Evolutionary conservation across 1,140 invertebrate genomes (phyloP), one percentile per base, ranked within the genome.

Genomic region (Camponotus vicinus): DNA sequence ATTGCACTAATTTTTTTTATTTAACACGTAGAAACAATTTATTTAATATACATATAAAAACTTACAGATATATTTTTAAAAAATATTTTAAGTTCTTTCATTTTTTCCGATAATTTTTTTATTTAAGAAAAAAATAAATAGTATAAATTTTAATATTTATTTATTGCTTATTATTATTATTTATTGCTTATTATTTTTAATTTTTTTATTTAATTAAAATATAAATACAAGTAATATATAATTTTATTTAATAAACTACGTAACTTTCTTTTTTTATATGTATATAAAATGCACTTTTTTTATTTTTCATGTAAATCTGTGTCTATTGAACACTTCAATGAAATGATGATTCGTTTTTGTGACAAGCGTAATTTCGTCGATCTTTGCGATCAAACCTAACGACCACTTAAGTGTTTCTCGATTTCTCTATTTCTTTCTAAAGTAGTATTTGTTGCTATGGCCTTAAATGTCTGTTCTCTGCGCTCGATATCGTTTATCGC

Each of bases 331-430:
- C 32, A 32, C 37, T 57, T 63, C 42, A 37, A 61, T 40, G 27
- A 27, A 27, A 27, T 27, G 27, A 27, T 27, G 1, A 71, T 13
- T 49, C 40, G 40, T 75, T 75, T 75, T 55, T 34, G 66, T n/a
- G 40, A 83, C 79, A 83, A 85, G 40, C 71, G 82, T 66, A 78
- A 85, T 78, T 85, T 78, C 8, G 63, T 55, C 59, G 82, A 66
- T 85, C 37, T 32, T 78, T 32, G 63, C 45, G 82, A 85, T 85
- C 82, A 52, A 21, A 67, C 82, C 9, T 85, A 78, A 85, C 73
- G 57, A 7, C 42, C 73, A 40, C 40, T 67, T 85, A 89, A 89
- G 79, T 85, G 86, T 88, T 88, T 85, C 86, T 85, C 82, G 73
- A 85, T 85, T 83, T 84, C 85, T 57, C 86, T 61, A 73, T 49